Evolutionary conservation across 2,797 vertebrate genomes (phyloP), one percentile per base, ranked within the genome.

Genomic region (Gallinago stenura): DNA sequence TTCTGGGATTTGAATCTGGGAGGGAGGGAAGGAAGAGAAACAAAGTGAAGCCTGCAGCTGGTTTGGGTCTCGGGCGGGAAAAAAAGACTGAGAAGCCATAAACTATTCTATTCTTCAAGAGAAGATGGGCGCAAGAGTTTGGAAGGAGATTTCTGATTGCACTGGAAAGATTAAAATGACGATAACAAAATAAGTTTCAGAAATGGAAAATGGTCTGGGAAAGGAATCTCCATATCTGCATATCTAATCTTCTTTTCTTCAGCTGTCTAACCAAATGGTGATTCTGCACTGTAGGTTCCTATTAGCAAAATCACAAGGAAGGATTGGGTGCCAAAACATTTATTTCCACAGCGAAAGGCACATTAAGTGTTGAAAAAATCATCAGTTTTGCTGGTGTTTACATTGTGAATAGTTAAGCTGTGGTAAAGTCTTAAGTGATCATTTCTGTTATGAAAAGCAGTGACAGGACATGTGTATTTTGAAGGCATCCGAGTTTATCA

Each of bases 131-230:
- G 75, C 50, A 48, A 41, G 75, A 93, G 31, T 87, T 94, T 92
- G 85, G 82, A 93, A 91, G 86, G 37, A 93, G 51, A 94, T 95
- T 92, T 89, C 73, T 76, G 78, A 94, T 71, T 84, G 57, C 31
- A 62, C 30, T 96, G 73, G 89, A 90, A 93, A 94, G 78, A 95
- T 89, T 76, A 76, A 90, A 94, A 78, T 30, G 6, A 11, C 7
- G 87, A 95, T 94, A 93, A 85, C 56, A 91, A 94, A 95, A 95
- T 80, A 89, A 90, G 90, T 91, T 95, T 94, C 93, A 95, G 93
- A 94, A 96, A 93, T 69, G 84, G 95, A 96, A 96, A 94, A 91
- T 62, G 3, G 46, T 94, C 84, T 89, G 75, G 75, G 94, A 96
- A 92, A 92, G 41, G 31, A 91, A 18, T 48, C 15, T 85, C 66